Percentiles rank a stretch among this genome's conserved stretches.
These are phyloP conservation scores for Balearica regulorum DNA, from an alignment of 2,797 vertebrate genomes.

Conservation along the genomic window DNA sequence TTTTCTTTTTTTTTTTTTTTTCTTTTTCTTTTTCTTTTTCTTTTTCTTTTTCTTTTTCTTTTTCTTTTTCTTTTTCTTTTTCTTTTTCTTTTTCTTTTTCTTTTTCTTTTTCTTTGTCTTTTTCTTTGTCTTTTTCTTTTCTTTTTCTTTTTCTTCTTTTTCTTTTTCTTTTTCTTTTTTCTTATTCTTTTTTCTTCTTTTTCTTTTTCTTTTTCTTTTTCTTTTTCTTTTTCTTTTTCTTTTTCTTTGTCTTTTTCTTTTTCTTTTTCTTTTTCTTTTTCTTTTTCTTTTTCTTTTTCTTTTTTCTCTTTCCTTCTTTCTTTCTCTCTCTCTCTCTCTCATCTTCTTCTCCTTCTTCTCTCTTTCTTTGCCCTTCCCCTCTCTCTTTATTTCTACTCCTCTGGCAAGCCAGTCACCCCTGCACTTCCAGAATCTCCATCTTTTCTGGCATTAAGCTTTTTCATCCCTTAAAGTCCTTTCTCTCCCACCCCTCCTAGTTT, in stretches of 20 bases:
- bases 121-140: too few species aligned
- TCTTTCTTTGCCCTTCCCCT: accelerated
- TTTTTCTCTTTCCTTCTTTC: too few species aligned
- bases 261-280: accelerated
- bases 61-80: accelerated
- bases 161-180: accelerated
- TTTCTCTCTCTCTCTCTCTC: too few species aligned
- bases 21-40: accelerated
- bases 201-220: neutral
- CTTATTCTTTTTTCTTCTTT: neutral
- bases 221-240: neutral
- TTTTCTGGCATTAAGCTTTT: neutral
- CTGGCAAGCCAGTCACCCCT: neutral
- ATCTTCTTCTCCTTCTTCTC: accelerated
- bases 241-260: neutral
- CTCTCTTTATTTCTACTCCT: neutral
- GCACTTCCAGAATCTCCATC: neutral
- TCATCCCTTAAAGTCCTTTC: neutral
- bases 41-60: accelerated
- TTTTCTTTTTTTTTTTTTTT: too few species aligned
- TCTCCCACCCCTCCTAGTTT: neutral
- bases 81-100: accelerated
- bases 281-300: accelerated
- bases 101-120: accelerated
- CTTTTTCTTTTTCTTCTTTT: accelerated